Conservation (phyloP, 2,113 vertebrate species). For the Aphyosemion australe region DNA sequence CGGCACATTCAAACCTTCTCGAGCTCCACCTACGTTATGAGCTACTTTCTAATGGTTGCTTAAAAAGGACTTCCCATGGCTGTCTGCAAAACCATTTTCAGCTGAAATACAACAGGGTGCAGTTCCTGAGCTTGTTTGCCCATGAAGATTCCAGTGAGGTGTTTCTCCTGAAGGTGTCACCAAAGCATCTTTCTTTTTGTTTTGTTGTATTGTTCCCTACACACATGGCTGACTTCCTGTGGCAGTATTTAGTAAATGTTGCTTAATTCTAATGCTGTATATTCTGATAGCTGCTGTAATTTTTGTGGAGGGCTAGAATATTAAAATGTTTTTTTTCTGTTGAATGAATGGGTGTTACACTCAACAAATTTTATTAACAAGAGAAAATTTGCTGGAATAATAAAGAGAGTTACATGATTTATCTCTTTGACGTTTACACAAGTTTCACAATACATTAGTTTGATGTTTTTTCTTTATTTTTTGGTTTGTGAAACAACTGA, state of each 20-base stretch:
- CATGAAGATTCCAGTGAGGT: no score
- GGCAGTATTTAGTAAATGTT: no score
- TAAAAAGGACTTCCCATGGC: background rate
- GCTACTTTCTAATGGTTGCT: slow-evolving; percentile 26
- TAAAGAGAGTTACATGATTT: background rate
- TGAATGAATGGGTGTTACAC: background rate
- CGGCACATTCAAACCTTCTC: slow-evolving; percentile 66
- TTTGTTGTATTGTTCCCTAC: slow-evolving; percentile 2
- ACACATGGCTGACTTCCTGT: slow-evolving; percentile 41
- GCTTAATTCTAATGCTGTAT: no score
- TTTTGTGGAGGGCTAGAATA: no score
- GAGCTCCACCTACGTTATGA: slow-evolving; percentile 73
- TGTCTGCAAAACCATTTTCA: no score
- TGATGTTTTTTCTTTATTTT: no score
- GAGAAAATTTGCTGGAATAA: background rate
- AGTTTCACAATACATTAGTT: background rate
- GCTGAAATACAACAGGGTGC: no score
- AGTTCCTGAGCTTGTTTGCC: no score
- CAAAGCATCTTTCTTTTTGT: no score
- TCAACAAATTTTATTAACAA: background rate
- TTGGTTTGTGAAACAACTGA: no score
- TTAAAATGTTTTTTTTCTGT: no score
- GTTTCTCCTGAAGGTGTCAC: no score
- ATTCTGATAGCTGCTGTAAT: background rate
- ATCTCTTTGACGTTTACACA: background rate